Percentiles rank a stretch among this genome's conserved stretches.
phyloP scores from a whole-genome alignment of 2,113 vertebrate species.

The Micronisus gabar region DNA sequence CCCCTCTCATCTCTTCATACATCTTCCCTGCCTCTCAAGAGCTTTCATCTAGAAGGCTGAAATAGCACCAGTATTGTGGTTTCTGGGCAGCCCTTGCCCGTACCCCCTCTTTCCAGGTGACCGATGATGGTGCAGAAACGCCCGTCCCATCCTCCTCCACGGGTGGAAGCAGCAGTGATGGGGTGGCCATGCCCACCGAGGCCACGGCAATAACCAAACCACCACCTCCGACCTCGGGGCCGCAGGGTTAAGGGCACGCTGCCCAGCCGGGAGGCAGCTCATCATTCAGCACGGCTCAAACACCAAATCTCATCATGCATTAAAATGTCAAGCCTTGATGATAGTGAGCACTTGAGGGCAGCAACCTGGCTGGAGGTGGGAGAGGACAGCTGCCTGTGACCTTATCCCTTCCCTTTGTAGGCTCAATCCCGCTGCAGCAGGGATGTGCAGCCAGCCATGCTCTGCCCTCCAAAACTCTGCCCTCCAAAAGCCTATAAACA shows the following conservation, averaged over 20 bases:
- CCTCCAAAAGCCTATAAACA: background rate
- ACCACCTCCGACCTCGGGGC: background rate
- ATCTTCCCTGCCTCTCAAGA: background rate
- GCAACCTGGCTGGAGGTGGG: background rate
- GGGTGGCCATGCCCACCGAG: background rate
- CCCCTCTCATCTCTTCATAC: background rate
- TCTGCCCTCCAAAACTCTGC: background rate
- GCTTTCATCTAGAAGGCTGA: background rate
- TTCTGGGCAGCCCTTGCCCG: background rate
- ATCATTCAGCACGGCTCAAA: background rate
- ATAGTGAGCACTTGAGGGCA: background rate
- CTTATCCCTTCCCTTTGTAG: background rate
- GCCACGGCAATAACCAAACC: background rate
- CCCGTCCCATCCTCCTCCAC: rapidly evolving
- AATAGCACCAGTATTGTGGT: background rate
- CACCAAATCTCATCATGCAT: background rate
- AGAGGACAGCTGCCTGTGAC: background rate
- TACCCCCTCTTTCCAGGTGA: background rate
- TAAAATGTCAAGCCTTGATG: background rate
- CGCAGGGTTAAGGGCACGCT: background rate
- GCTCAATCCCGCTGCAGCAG: background rate
- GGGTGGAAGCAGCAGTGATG: background rate
- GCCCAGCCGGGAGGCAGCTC: background rate
- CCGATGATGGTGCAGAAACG: background rate
- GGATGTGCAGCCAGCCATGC: too few relatives aligned